Base-by-base conservation (phyloP, 2,888 invertebrate genomes). In the Gonocerus acuteangulatus region DNA sequence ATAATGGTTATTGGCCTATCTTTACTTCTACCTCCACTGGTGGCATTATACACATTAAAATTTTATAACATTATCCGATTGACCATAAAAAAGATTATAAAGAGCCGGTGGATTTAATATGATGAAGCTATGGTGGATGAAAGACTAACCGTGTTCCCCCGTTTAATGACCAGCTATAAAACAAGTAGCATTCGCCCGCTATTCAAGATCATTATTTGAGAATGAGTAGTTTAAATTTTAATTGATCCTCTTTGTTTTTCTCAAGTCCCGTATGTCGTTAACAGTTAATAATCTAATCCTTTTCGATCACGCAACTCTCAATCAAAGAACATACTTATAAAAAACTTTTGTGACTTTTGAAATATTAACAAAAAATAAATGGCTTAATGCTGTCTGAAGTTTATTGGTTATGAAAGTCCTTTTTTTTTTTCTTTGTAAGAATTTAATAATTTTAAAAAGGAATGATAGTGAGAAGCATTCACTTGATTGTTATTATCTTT, bases 161-260 rank as follows among this genome's bases (percentile, higher is more conserved):
- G 1, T 51, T 51, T 51, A 51, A 51, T 34, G 6, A n/a, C 21
- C 32, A n/a, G 19, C 32, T 34, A 51, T 51, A 51, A 51, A 51
- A 34, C 51, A 51, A 51, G 51, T 51, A 51, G 36, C 51, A 19
- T n/a, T 51, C 4, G 27, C 9, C 51, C 34, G 48, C 32, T 32
- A 27, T 32, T 18, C 48, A 6, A 27, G 21, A 1, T 19, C 18
- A 49, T 51, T 51, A 36, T 51, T 51, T 6, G 27, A 18, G 36
- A 51, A 34, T 36, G 51, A 51, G 32, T 9, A 51, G 34, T 51
- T 51, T 34, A 51, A 32, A 18, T 2, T 19, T 18, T 34, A 51
- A 51, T 51, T 51, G 51, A 2, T 13, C 21, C 19, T 51, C 34
- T 34, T 51, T 51, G 51, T 51, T 51, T 51, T 51, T 51, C 51